A percentile compares a stretch with the other conserved stretches of the same genome.
phyloP scores from a whole-genome alignment of 2,113 vertebrate genomes.

The Hemiscyllium ocellatum region DNA sequence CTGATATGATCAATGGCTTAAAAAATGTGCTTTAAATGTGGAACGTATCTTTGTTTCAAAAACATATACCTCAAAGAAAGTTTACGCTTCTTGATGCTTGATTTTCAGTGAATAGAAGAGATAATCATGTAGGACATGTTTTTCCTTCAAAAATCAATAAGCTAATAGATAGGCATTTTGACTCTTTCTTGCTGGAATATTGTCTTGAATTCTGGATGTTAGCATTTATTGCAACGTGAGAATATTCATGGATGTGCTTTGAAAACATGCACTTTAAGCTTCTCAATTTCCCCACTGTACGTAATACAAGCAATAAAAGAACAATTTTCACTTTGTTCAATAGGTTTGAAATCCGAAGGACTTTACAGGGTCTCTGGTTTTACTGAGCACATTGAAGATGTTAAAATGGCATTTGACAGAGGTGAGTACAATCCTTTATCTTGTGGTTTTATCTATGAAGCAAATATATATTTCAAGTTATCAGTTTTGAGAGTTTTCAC shows the following conservation, averaged over 20 bases:
- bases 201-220: neutral
- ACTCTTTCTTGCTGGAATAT: neutral
- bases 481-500: neutral
- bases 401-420: constrained; percentile 90
- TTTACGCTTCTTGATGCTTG: neutral
- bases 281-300: neutral
- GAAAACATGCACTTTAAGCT: neutral
- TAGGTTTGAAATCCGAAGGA: constrained; percentile 89
- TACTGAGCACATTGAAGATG: constrained; percentile 91
- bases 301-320: neutral
- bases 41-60: neutral
- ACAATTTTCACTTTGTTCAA: constrained; percentile 41
- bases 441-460: neutral
- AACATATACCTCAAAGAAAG: neutral
- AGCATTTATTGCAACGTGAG: neutral
- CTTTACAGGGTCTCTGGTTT: constrained; percentile 94
- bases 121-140: neutral
- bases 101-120: neutral
- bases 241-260: neutral
- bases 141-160: neutral
- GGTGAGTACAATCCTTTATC: constrained; percentile 56
- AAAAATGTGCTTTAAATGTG: neutral
- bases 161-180: neutral
- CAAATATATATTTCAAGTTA: neutral
- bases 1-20: neutral